Conservation (phyloP, 2,113 vertebrate species). For the Oxygymnocypris stewartii region DNA sequence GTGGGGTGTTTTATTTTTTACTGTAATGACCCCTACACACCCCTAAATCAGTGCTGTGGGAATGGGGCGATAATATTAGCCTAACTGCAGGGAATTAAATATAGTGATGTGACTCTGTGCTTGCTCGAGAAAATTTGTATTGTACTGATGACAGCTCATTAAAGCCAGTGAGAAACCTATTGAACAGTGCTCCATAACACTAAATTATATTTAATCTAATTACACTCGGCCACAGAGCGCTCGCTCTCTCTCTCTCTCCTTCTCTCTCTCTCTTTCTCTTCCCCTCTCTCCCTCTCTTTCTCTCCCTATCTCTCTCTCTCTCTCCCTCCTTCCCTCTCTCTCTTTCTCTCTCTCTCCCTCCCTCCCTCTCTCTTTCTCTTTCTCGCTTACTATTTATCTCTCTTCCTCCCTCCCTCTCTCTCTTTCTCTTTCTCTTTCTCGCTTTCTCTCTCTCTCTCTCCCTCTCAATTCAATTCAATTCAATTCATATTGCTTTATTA, state of each 20-base stretch:
- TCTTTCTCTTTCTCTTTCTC: too few relatives aligned
- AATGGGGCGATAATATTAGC: conserved; percentile 85
- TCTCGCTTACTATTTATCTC: too few relatives aligned
- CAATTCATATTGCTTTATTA: too few relatives aligned
- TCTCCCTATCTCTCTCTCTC: too few relatives aligned
- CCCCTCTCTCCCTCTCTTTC: too few relatives aligned
- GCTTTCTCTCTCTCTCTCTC: too few relatives aligned
- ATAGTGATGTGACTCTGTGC: conserved; percentile 71
- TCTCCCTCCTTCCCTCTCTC: too few relatives aligned
- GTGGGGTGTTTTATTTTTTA: conserved; percentile 86
- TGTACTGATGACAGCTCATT: conserved; percentile 62
- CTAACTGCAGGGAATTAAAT: conserved; percentile 89
- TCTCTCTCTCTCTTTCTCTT: too few relatives aligned
- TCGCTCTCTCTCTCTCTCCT: neutral
- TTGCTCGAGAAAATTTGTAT: conserved; percentile 53
- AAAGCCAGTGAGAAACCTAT: conserved; percentile 55
- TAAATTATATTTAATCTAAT: conserved; percentile 58
- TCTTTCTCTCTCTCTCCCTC: too few relatives aligned
- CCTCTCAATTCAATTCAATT: too few relatives aligned
- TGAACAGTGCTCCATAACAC: conserved; percentile 55
- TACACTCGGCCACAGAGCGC: conserved; percentile 25
- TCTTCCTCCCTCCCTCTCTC: too few relatives aligned
- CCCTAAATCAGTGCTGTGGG: conserved; percentile 91
- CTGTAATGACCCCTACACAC: conserved; percentile 86
- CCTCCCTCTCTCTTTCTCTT: too few relatives aligned